phyloP scores from a whole-genome alignment of 1,140 invertebrate species.

The Temnothorax curvispinosus region DNA sequence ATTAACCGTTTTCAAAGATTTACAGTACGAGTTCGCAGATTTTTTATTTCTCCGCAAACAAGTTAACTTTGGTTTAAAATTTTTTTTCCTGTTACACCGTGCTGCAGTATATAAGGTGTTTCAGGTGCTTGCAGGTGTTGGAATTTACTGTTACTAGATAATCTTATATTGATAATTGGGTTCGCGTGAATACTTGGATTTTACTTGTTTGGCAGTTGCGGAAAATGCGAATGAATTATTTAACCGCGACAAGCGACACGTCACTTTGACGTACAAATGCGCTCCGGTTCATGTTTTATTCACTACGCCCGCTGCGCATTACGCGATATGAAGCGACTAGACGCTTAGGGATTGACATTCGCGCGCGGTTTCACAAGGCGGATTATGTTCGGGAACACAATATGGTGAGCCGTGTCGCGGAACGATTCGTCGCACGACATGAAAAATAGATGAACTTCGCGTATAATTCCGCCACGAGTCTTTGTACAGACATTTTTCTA shows the following conservation, averaged over 20 bases:
- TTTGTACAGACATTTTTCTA: background rate
- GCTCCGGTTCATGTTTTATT: slow-evolving; percentile 40
- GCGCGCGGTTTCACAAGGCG: slow-evolving; percentile 18
- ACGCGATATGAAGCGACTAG: slow-evolving; percentile 48
- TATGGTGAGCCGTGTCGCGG: background rate
- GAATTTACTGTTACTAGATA: slow-evolving; percentile 1
- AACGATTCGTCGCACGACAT: background rate
- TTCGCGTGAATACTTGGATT: slow-evolving; percentile 21
- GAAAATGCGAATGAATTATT: slow-evolving; percentile 64
- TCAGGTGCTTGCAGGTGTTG: background rate
- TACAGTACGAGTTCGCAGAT: background rate
- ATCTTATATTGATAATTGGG: slow-evolving; percentile 30
- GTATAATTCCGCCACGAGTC: background rate
- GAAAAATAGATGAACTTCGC: slow-evolving; percentile 18
- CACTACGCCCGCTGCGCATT: slow-evolving; percentile 39
- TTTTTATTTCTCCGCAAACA: background rate
- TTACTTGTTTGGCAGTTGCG: slow-evolving; percentile 35
- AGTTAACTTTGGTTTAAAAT: background rate
- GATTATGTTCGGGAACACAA: slow-evolving; percentile 19
- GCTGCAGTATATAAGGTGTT: background rate
- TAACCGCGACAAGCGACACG: slow-evolving; percentile 51
- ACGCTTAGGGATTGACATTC: slow-evolving; percentile 52
- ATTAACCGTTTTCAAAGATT: background rate
- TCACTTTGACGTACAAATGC: slow-evolving; percentile 38
- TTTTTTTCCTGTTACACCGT: background rate